phyloP scores from a whole-genome alignment of 2,113 vertebrate species.

The Platysternon megacephalum region DNA sequence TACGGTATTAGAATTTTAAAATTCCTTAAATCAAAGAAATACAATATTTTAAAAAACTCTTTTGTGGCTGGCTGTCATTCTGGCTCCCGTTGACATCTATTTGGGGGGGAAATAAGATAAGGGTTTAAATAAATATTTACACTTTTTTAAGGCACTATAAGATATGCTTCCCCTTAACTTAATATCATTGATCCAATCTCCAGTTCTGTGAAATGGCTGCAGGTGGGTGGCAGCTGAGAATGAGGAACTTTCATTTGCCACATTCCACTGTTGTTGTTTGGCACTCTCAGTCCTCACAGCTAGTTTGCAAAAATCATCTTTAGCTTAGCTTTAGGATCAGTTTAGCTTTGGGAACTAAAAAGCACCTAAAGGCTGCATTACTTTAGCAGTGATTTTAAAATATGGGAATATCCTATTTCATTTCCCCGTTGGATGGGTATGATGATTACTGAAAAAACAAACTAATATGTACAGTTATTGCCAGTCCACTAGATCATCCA shows the following conservation, averaged over 20 bases:
- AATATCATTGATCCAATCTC: neutral
- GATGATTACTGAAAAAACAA: neutral
- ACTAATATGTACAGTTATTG: neutral
- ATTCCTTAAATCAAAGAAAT: neutral
- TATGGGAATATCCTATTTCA: neutral
- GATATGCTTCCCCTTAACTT: neutral
- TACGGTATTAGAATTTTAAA: neutral
- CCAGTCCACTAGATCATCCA: neutral
- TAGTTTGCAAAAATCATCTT: neutral
- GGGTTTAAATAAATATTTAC: neutral
- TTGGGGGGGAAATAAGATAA: neutral
- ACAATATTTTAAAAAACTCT: neutral
- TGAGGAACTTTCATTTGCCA: neutral
- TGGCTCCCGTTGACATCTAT: neutral
- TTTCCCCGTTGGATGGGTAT: neutral
- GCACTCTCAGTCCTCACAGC: neutral
- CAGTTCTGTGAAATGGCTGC: neutral
- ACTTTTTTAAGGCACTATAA: neutral
- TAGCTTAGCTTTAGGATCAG: neutral
- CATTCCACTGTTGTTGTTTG: neutral
- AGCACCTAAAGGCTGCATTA: accelerated
- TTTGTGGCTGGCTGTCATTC: neutral
- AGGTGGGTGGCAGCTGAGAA: neutral
- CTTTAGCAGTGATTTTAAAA: neutral
- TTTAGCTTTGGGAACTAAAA: neutral